These are phyloP conservation scores for Ctena decussata DNA, from an alignment of 2,888 invertebrate species.

Conservation along the genomic window DNA sequence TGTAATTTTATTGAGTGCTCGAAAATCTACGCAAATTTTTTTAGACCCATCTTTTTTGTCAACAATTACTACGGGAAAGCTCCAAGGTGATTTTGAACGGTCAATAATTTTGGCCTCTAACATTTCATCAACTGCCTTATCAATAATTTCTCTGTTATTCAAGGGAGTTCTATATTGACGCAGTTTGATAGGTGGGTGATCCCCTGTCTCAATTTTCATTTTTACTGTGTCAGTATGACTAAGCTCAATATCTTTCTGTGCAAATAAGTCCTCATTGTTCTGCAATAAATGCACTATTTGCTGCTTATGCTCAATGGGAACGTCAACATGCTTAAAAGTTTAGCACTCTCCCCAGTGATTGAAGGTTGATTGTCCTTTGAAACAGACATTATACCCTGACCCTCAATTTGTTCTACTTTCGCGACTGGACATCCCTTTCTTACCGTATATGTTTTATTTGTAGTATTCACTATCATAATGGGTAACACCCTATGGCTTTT, in stretches of 20 bases:
- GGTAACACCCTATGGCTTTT: neutral
- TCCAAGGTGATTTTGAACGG: slow-evolving; percentile 37
- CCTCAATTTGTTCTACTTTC: neutral
- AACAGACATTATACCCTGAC: neutral
- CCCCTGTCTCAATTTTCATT: slow-evolving; percentile 34
- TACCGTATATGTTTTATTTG: slow-evolving; percentile 17
- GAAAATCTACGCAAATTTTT: slow-evolving; percentile 27
- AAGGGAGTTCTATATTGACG: slow-evolving; percentile 27
- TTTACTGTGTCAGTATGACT: slow-evolving; percentile 27
- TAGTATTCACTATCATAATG: slow-evolving; percentile 12
- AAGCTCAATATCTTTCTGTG: slow-evolving; percentile 39
- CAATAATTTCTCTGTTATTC: slow-evolving; percentile 22
- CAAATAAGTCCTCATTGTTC: slow-evolving; percentile 44
- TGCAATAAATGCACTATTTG: slow-evolving; percentile 16
- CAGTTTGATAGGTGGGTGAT: slow-evolving; percentile 23
- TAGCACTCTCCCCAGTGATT: neutral
- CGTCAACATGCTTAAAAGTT: slow-evolving; percentile 29
- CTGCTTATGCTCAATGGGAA: slow-evolving; percentile 3
- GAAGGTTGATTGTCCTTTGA: too few species aligned
- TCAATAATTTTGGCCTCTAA: slow-evolving; percentile 22
- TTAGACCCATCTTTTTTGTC: slow-evolving; percentile 30
- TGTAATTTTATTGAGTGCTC: slow-evolving; percentile 5
- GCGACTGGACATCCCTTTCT: slow-evolving; percentile 13
- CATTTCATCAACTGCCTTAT: slow-evolving; percentile 50
- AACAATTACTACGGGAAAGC: slow-evolving; percentile 47